phyloP scores from a whole-genome alignment of 2,797 vertebrate species.

The Dipus sagitta region DNA sequence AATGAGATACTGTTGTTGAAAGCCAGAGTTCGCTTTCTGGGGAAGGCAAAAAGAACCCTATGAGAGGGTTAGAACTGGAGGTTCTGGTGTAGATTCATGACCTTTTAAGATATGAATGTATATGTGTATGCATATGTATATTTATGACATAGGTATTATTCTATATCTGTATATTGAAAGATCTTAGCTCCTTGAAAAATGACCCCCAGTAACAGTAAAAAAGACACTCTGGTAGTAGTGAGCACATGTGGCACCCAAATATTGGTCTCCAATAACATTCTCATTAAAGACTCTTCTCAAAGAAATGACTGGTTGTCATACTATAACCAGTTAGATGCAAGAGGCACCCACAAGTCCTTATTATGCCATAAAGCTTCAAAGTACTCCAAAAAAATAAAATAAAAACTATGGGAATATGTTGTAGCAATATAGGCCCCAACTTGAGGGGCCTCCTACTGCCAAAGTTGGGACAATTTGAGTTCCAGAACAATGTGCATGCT shows the following conservation, averaged over 20 bases:
- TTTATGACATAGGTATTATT: not conserved
- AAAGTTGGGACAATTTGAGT: not conserved
- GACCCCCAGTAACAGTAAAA: not conserved
- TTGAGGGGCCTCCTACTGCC: not conserved
- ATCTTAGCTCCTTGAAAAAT: not conserved
- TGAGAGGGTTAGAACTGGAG: not conserved
- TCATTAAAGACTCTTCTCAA: slow-evolving; percentile 18
- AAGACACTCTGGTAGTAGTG: not conserved
- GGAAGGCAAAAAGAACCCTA: not conserved
- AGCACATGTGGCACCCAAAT: not conserved
- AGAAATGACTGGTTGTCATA: not conserved
- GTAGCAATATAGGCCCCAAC: not conserved
- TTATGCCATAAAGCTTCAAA: not conserved
- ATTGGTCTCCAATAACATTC: not conserved
- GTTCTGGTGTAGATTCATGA: not conserved
- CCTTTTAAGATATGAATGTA: not conserved
- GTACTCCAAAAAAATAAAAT: not conserved
- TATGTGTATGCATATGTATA: not conserved
- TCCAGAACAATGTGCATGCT: not conserved
- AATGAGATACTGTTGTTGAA: not conserved
- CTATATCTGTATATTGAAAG: not conserved
- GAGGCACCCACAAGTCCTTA: not conserved
- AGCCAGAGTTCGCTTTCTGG: not conserved
- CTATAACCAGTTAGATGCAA: not conserved
- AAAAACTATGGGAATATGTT: not conserved